These are phyloP conservation scores for Pangasius mekongensis DNA, from an alignment of 2,797 vertebrate genomes.

Conservation along the genomic window DNA sequence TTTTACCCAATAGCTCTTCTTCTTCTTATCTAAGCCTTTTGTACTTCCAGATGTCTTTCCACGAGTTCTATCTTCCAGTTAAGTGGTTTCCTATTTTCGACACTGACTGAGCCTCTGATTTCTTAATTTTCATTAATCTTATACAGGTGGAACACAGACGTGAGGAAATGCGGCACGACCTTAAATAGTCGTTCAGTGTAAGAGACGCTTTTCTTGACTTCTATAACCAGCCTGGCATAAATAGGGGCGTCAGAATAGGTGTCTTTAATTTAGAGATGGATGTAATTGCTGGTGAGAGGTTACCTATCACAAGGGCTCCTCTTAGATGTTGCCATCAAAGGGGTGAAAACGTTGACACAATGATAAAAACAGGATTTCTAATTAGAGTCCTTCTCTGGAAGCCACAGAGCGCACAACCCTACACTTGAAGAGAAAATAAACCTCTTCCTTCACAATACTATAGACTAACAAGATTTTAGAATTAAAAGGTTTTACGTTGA, in stretches of 20 bases:
- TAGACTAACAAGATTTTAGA: neutral
- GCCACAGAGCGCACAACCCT: conserved; percentile 10
- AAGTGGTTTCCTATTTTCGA: conserved; percentile 53
- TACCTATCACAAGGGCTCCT: conserved; percentile 65
- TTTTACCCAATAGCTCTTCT: conserved; percentile 42
- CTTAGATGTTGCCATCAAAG: conserved; percentile 75
- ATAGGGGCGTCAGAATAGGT: conserved; percentile 68
- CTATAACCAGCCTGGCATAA: conserved; percentile 49
- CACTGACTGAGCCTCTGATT: conserved; percentile 48
- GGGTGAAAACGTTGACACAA: conserved; percentile 57
- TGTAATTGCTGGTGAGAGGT: conserved; percentile 71
- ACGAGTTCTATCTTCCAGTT: conserved; percentile 42
- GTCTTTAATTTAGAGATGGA: conserved; percentile 78
- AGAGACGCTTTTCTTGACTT: conserved; percentile 63
- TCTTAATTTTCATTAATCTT: conserved; percentile 54
- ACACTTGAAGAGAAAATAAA: conserved; percentile 36
- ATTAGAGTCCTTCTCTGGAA: conserved; percentile 46
- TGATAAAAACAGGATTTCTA: conserved; percentile 54
- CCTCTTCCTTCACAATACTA: neutral
- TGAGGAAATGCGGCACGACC: conserved; percentile 56
- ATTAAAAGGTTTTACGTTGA: neutral
- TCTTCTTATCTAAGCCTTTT: conserved; percentile 52
- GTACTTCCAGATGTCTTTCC: conserved; percentile 52
- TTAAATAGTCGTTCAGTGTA: conserved; percentile 32
- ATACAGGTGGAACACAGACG: conserved; percentile 56